These are phyloP conservation scores for Syrmaticus mikado DNA, from an alignment of 2,113 vertebrate species.

Conservation along the genomic window DNA sequence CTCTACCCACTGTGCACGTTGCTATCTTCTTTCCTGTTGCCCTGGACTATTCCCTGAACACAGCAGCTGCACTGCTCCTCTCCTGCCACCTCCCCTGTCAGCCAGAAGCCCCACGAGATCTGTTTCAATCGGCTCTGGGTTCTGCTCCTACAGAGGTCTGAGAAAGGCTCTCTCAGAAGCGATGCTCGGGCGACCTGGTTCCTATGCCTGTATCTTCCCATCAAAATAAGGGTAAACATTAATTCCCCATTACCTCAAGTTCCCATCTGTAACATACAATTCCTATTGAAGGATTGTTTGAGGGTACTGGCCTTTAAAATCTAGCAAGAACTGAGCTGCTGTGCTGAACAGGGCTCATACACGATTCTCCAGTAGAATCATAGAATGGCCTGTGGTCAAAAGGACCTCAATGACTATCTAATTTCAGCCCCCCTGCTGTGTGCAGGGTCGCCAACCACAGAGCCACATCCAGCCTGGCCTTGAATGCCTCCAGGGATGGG, in stretches of 20 bases:
- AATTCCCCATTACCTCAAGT: not conserved
- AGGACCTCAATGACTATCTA: too few species aligned
- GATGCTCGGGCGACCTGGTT: not conserved
- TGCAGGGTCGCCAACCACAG: too few species aligned
- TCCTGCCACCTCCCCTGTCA: not conserved
- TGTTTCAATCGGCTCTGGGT: not conserved
- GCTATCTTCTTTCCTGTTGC: not conserved
- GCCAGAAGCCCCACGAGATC: not conserved
- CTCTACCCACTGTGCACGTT: not conserved
- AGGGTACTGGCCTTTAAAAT: not conserved
- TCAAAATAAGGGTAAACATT: not conserved
- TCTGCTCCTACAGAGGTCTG: not conserved
- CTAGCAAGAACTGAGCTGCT: not conserved
- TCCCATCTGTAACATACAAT: not conserved
- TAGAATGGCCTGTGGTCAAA: too few species aligned
- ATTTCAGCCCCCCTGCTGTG: too few species aligned
- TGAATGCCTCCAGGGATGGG: too few species aligned
- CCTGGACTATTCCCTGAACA: not conserved
- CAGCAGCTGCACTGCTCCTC: not conserved
- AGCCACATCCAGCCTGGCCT: too few species aligned
- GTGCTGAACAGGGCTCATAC: not conserved
- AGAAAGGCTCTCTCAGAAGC: not conserved
- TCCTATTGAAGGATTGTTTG: not conserved
- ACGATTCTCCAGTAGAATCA: not conserved
- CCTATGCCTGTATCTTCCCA: not conserved